phyloP scores from a whole-genome alignment of 1,140 invertebrate genomes.

The Drosophila teissieri region DNA sequence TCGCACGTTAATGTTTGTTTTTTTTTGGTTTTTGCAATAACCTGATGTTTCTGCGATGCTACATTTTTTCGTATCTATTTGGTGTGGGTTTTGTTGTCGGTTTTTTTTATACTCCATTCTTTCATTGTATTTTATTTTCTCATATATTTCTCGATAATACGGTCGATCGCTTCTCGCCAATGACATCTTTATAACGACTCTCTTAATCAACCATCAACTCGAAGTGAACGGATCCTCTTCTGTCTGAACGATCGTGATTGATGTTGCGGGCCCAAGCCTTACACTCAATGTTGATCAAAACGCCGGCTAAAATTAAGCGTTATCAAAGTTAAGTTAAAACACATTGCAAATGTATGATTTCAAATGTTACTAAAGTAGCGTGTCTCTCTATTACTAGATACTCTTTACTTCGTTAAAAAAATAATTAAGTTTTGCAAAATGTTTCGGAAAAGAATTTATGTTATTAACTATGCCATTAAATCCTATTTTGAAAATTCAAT shows the following conservation, averaged over 20 bases:
- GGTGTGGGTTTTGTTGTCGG: slow-evolving; percentile 35
- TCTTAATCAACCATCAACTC: slow-evolving; percentile 96
- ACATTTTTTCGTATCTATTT: slow-evolving; percentile 49
- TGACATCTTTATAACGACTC: slow-evolving; percentile 32
- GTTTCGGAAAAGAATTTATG: too few species aligned
- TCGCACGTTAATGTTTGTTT: slow-evolving; percentile 56
- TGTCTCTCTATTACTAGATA: too few species aligned
- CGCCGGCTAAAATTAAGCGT: slow-evolving; percentile 87
- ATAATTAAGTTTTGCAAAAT: too few species aligned
- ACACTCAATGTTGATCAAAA: slow-evolving; percentile 97
- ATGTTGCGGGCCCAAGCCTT: slow-evolving; percentile 98
- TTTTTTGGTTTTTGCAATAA: slow-evolving; percentile 43
- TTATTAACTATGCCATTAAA: too few species aligned
- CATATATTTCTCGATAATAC: slow-evolving; percentile 37
- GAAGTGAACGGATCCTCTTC: slow-evolving; percentile 97
- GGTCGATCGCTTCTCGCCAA: slow-evolving; percentile 10
- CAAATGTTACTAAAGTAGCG: too few species aligned
- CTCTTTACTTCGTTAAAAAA: too few species aligned
- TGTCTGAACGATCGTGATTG: slow-evolving; percentile 92
- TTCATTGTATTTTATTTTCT: slow-evolving; percentile 23
- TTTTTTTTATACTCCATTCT: slow-evolving; percentile 22
- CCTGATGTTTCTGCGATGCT: slow-evolving; percentile 59
- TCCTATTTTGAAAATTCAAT: too few species aligned
- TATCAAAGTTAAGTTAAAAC: not conserved
- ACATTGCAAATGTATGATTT: not conserved